phyloP scores from a whole-genome alignment of 1,140 invertebrate genomes.

The Hylaeus volcanicus region DNA sequence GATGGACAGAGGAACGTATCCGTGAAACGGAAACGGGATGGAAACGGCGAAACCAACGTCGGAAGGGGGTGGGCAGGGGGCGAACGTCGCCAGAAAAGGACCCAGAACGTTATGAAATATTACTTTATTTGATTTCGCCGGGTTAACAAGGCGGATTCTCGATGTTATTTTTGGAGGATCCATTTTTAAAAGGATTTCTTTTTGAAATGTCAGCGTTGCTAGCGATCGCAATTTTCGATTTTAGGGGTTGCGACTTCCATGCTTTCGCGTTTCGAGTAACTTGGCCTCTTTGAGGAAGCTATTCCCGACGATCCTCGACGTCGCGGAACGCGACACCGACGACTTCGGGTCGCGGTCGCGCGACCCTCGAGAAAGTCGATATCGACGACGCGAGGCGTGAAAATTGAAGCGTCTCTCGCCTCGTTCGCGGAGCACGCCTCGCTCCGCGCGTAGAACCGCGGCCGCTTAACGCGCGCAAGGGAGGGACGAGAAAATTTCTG shows the following conservation, averaged over 20 bases:
- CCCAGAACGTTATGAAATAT: no score
- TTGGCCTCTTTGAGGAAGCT: neutral
- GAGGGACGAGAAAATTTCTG: slow-evolving; percentile 35
- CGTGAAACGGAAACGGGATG: slow-evolving; percentile 5
- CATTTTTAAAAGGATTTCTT: no score
- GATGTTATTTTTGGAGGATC: no score
- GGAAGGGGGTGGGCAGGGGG: no score
- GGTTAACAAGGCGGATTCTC: no score
- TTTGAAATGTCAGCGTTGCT: no score
- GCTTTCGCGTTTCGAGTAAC: neutral
- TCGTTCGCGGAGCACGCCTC: slow-evolving; percentile 8
- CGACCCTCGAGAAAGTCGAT: neutral
- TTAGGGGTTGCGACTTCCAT: neutral
- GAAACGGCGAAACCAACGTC: neutral
- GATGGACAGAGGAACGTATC: neutral
- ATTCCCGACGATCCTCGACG: neutral
- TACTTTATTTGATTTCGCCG: no score
- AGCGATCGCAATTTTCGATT: neutral
- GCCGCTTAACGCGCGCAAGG: slow-evolving; percentile 27
- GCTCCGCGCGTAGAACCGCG: slow-evolving; percentile 12
- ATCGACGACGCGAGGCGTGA: slow-evolving; percentile 1
- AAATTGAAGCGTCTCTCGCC: slow-evolving; percentile 1
- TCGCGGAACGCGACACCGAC: neutral
- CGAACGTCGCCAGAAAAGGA: no score
- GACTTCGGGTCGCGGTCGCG: neutral